A percentile compares a stretch with the other conserved stretches of the same genome.
phyloP scores from a whole-genome alignment of 1,140 invertebrate genomes.

The Drosophila insularis region DNA sequence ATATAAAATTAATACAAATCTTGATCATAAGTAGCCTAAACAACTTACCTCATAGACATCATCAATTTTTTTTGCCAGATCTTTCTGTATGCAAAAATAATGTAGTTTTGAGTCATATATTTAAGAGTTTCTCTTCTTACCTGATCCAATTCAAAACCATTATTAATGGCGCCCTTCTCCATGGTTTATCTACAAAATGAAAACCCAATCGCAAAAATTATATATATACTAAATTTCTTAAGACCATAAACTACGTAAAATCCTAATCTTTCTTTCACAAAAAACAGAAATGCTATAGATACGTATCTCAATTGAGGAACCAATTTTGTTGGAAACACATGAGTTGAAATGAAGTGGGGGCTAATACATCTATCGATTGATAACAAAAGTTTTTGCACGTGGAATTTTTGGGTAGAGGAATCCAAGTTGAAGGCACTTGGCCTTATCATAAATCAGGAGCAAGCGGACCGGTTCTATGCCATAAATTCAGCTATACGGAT shows the following conservation, averaged over 20 bases:
- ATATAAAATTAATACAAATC: neutral
- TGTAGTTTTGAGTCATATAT: neutral
- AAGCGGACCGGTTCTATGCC: neutral
- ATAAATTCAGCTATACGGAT: conserved; percentile 8
- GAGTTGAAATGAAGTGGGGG: neutral
- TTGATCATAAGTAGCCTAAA: neutral
- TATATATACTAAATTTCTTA: neutral
- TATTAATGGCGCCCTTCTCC: conserved; percentile 40
- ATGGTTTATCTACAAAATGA: conserved; percentile 46
- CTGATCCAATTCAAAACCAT: conserved; percentile 59
- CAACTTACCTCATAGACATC: neutral
- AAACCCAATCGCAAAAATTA: conserved; percentile 21
- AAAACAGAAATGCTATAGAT: neutral
- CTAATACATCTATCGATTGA: neutral
- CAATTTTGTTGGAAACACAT: neutral
- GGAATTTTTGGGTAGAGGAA: neutral
- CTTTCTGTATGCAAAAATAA: conserved; percentile 12
- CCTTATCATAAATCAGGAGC: conserved; percentile 38
- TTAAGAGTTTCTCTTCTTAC: conserved; percentile 27
- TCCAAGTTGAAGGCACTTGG: neutral
- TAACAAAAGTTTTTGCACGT: conserved; percentile 7
- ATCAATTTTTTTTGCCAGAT: neutral
- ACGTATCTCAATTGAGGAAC: conserved; percentile 2
- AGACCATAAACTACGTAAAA: neutral
- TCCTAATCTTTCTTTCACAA: neutral